Percentiles rank a stretch among this genome's conserved stretches.
Evolutionary conservation across 2,113 vertebrate species (phyloP).

Genomic region (Cryptotis parvus): DNA sequence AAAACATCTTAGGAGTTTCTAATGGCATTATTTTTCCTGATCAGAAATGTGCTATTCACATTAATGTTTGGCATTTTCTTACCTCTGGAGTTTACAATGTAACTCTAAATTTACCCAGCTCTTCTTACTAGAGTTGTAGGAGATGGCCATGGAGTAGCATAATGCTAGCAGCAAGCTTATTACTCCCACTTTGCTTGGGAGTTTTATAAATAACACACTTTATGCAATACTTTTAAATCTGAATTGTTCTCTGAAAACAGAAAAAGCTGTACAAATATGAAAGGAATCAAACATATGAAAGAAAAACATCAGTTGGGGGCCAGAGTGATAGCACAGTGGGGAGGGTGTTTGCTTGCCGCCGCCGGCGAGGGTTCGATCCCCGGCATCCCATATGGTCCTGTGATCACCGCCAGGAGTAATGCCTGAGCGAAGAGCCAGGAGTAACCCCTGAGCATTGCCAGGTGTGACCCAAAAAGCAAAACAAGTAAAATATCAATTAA

Average conservation of each 20-base stretch:
- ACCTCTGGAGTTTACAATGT: neutral
- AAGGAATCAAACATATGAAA: constrained; percentile 33
- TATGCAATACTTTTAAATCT: constrained; percentile 30
- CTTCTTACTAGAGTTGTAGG: constrained; percentile 5
- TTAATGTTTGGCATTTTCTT: neutral
- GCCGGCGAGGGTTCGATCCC: too few relatives aligned
- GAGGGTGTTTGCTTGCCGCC: too few relatives aligned
- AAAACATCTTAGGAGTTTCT: neutral
- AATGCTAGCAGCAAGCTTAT: neutral
- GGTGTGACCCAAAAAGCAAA: too few relatives aligned
- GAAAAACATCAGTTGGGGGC: too few relatives aligned
- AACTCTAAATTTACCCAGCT: neutral
- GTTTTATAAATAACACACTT: constrained; percentile 6
- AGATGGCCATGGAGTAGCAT: neutral
- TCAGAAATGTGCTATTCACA: neutral
- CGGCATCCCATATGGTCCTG: too few relatives aligned
- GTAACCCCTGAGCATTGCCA: too few relatives aligned
- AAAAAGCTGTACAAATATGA: constrained; percentile 30
- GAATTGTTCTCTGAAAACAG: constrained; percentile 15
- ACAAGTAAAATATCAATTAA: constrained; percentile 40
- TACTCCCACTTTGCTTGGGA: neutral
- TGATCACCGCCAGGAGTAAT: too few relatives aligned
- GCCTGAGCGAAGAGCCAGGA: too few relatives aligned
- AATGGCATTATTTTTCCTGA: neutral
- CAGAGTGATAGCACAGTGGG: too few relatives aligned